Evolutionary conservation across 2,888 invertebrate species (phyloP).

Genomic region (Clivina fossor): DNA sequence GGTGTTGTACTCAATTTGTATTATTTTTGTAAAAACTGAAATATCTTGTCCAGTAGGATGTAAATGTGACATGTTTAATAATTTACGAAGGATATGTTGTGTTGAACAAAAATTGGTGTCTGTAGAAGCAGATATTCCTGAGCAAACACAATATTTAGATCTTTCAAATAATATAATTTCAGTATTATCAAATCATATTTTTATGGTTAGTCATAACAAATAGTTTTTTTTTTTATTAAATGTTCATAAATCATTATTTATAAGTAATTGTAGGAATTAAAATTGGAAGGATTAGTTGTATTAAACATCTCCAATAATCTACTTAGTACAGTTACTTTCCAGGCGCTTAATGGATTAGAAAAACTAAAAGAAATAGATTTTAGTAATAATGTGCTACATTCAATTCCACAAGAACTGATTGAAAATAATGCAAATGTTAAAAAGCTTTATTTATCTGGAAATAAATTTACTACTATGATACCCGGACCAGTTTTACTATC

Average conservation of each 20-base stretch:
- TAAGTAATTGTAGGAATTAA: slow-evolving; percentile 1
- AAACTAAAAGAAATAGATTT: slow-evolving; percentile 15
- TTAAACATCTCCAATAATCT: slow-evolving; percentile 17
- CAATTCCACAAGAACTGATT: slow-evolving; percentile 15
- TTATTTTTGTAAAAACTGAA: background rate
- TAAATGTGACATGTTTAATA: slow-evolving; percentile 18
- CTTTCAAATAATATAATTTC: slow-evolving; percentile 17
- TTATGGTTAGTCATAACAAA: slow-evolving; percentile 12
- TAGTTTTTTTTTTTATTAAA: background rate
- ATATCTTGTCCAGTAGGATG: background rate
- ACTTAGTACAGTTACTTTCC: slow-evolving; percentile 3
- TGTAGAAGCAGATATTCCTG: slow-evolving; percentile 16
- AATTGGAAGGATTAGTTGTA: slow-evolving; percentile 3
- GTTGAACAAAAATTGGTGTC: slow-evolving; percentile 6
- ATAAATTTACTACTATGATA: slow-evolving; percentile 14
- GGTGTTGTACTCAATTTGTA: too few species aligned
- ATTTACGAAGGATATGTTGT: slow-evolving; percentile 10
- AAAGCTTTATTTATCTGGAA: slow-evolving; percentile 11
- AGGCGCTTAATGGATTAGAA: slow-evolving; percentile 4
- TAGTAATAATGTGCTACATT: slow-evolving; percentile 10
- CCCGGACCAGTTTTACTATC: slow-evolving; percentile 11
- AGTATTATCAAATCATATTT: slow-evolving; percentile 4
- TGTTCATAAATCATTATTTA: background rate
- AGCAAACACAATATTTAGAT: slow-evolving; percentile 18
- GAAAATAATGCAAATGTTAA: slow-evolving; percentile 13